Evolutionary conservation across 2,888 invertebrate species (phyloP), one percentile per base, ranked within the genome.

Genomic region (Synergus japonicus): DNA sequence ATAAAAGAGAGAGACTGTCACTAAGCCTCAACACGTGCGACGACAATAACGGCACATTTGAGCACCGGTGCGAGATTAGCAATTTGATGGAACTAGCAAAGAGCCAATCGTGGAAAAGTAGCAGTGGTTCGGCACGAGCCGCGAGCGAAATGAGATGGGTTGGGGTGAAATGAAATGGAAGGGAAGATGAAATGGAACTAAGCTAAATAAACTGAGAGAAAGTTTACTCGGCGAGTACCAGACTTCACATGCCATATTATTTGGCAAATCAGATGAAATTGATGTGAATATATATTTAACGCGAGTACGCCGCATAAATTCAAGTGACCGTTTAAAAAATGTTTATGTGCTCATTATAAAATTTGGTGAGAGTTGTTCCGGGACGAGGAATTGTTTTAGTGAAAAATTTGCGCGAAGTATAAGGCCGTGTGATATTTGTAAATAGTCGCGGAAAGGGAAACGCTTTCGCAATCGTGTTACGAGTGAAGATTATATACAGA

Each of bases 221-320:
- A 82, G 77, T 76, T 82, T 78, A 80, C 78, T 81, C 81, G 83
- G 79, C 65, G 65, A 69, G 76, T 79, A 65, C 18, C 58, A 78
- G 79, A 60, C 65, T 78, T 78, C 80, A 79, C 73, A 54, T 73
- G 73, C 54, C 13, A 49, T 22, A 37, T 73, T 73, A 54, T 54
- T 22, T 1, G 22, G 22, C 18, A 63, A 63, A 29, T 63, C 60
- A 18, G 60, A 29, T 63, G 29, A 37, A 63, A 63, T 22, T 41
- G 13, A 15, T 37, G 15, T 43, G n/a, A 66, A 10, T 18, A 41
- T n/a, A 63, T 12, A 22, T 22, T 63, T 0, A 63, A 18, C 3
- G 54, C 9, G 54, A 54, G 54, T n/a, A 9, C 43, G 7, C 43
- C 43, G 9, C 43, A 7, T 2, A 54, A 18, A n/a, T 54, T 54